A percentile compares a stretch with the other conserved stretches of the same genome.
Evolutionary conservation across 2,113 vertebrate species (phyloP).

Genomic region (Lagopus muta): DNA sequence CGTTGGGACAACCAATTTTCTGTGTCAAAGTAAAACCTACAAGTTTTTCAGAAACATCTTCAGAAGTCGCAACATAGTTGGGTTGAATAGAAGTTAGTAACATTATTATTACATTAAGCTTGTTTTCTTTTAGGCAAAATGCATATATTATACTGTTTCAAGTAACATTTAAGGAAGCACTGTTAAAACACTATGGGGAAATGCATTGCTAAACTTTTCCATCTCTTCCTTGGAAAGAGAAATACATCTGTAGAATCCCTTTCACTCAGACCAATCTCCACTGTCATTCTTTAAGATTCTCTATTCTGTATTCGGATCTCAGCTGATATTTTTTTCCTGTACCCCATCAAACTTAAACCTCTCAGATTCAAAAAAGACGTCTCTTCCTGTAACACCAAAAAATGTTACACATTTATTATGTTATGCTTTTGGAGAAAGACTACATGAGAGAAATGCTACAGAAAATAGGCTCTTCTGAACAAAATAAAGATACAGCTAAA

Average conservation of each 20-base stretch:
- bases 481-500: not conserved
- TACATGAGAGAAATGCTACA: not conserved
- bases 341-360: not conserved
- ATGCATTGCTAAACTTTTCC: not conserved
- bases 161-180: not conserved
- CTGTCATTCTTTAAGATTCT: not conserved
- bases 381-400: not conserved
- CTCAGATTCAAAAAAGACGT: not conserved
- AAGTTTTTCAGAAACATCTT: not conserved
- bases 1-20: not conserved
- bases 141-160: not conserved
- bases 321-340: not conserved
- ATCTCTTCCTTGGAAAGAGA: not conserved
- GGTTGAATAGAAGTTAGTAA: not conserved
- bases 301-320: not conserved
- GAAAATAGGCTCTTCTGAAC: not conserved
- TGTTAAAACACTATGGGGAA: not conserved
- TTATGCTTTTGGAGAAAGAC: not conserved
- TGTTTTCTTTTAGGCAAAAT: not conserved
- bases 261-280: not conserved
- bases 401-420: not conserved
- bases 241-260: not conserved
- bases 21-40: not conserved
- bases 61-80: not conserved
- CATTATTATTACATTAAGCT: not conserved